Conservation (phyloP, 2,888 invertebrate species). For the Chloroclysta siterata region DNA sequence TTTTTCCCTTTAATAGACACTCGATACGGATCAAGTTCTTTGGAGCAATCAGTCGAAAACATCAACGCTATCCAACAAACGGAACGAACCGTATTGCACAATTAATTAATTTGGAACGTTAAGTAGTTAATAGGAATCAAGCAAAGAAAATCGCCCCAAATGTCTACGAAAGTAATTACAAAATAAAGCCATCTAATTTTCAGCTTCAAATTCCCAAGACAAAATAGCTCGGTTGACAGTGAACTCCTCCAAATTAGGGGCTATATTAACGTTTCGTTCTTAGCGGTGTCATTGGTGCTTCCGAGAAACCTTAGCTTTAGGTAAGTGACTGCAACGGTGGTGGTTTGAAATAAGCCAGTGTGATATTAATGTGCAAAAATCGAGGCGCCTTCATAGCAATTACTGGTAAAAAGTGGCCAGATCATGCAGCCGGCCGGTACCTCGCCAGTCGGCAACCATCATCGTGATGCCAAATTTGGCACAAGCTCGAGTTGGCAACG, state of each 20-base stretch:
- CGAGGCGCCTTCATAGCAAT: conserved; percentile 14
- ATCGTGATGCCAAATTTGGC: conserved; percentile 73
- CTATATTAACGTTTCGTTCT: background rate
- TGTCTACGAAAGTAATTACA: conserved; percentile 31
- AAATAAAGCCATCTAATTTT: conserved; percentile 27
- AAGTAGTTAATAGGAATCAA: conserved; percentile 14
- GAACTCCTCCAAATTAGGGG: background rate
- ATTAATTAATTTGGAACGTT: conserved; percentile 28
- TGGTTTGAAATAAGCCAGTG: background rate
- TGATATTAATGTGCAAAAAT: background rate
- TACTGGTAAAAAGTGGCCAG: conserved; percentile 59
- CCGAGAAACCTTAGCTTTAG: background rate
- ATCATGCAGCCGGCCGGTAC: conserved; percentile 42
- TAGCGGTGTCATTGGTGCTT: background rate
- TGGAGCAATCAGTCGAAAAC: conserved; percentile 58
- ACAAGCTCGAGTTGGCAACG: conserved; percentile 77
- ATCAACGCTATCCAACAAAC: conserved; percentile 30
- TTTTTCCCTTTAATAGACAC: conserved; percentile 51
- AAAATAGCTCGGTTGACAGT: background rate
- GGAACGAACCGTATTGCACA: conserved; percentile 20
- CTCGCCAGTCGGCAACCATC: conserved; percentile 58
- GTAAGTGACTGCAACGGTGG: background rate
- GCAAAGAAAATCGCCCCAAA: conserved; percentile 33
- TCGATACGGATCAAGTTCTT: conserved; percentile 55
- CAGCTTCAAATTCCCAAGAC: conserved; percentile 34